phyloP scores from a whole-genome alignment of 2,888 invertebrate species.

The Anthrax anthrax region DNA sequence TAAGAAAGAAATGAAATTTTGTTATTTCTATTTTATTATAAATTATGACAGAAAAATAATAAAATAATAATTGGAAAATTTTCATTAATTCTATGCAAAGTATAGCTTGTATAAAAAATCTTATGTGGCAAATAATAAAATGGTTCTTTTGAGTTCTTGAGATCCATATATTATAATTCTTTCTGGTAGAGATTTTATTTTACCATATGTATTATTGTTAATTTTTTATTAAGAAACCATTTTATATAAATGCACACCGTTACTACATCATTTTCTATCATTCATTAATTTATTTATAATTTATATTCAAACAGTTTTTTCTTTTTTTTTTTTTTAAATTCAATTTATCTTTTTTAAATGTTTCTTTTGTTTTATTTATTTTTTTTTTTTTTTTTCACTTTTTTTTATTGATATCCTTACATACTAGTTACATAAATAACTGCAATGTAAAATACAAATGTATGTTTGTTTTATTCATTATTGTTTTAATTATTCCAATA shows the following conservation, averaged over 20 bases:
- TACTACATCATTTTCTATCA: not conserved
- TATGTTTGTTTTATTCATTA: conserved; percentile 6
- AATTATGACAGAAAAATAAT: too few relatives aligned
- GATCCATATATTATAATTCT: too few relatives aligned
- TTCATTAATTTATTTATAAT: not conserved
- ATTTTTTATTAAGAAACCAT: too few relatives aligned
- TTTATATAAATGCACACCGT: too few relatives aligned
- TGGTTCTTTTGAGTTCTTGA: too few relatives aligned
- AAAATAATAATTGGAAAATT: conserved; percentile 62
- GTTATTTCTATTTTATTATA: too few relatives aligned
- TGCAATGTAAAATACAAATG: conserved; percentile 20
- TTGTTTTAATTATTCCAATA: conserved; percentile 2
- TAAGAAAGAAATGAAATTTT: too few relatives aligned
- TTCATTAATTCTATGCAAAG: conserved; percentile 87
- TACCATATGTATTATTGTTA: not conserved
- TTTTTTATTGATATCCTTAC: conserved; percentile 11
- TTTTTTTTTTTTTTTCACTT: conserved; percentile 3
- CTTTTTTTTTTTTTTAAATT: conserved; percentile 1
- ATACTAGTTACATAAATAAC: conserved; percentile 27
- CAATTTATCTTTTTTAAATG: too few relatives aligned
- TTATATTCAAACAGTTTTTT: not conserved
- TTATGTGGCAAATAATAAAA: conserved; percentile 5
- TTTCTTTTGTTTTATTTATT: conserved; percentile 1
- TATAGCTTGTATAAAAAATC: conserved; percentile 61
- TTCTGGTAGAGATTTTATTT: not conserved